Conservation (phyloP, 2,888 invertebrate genomes). For the Beris chalybata region DNA sequence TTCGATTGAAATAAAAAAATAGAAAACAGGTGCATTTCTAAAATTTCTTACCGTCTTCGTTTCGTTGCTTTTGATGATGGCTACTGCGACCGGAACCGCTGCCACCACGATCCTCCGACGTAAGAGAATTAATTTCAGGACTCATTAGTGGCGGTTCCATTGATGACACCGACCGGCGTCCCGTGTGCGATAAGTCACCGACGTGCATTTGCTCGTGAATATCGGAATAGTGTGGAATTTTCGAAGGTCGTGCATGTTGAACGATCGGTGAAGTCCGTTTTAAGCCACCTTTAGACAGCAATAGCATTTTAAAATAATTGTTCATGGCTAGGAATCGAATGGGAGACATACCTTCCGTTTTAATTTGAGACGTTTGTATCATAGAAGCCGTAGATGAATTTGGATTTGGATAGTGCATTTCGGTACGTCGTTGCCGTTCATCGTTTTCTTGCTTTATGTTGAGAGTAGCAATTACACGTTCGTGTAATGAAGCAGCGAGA, state of each 20-base stretch:
- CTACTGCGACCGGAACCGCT: constrained; percentile 50
- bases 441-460: constrained; percentile 61
- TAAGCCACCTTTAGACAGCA: constrained; percentile 46
- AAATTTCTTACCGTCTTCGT: constrained; percentile 47
- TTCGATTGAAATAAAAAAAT: constrained; percentile 20
- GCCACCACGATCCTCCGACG: constrained; percentile 58
- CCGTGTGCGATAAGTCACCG: constrained; percentile 22
- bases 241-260: constrained; percentile 54
- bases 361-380: constrained; percentile 40
- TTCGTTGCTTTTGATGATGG: constrained; percentile 36
- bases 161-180: constrained; percentile 42
- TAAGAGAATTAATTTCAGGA: constrained; percentile 69
- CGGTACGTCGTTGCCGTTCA: constrained; percentile 53
- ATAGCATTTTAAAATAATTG: constrained; percentile 1
- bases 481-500: constrained; percentile 80
- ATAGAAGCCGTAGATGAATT: constrained; percentile 24
- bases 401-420: constrained; percentile 45
- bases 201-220: constrained; percentile 35
- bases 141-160: constrained; percentile 61
- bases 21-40: constrained; percentile 20
- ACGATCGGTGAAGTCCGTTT: constrained; percentile 61
- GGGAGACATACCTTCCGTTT: constrained; percentile 43
- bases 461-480: constrained; percentile 71
- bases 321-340: not conserved
- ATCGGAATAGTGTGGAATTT: constrained; percentile 54